Conservation (phyloP, 2,888 invertebrate species). For the Mesopsocus fuscifrons region DNA sequence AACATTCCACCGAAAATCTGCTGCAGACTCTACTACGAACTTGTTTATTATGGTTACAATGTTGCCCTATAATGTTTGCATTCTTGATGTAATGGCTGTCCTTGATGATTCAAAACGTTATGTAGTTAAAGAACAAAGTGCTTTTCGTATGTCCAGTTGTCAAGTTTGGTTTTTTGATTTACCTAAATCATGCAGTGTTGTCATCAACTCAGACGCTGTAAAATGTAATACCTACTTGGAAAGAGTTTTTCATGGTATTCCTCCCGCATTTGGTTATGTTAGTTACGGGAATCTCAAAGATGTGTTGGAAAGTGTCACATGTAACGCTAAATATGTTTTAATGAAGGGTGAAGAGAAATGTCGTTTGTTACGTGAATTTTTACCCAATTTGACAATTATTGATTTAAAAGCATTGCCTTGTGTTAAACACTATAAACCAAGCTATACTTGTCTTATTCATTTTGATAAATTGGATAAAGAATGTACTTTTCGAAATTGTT, state of each 20-base stretch:
- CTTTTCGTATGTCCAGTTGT: neutral
- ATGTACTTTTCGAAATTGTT: neutral
- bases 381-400: neutral
- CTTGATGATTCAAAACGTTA: neutral
- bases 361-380: neutral
- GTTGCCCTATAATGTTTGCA: neutral
- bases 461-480: neutral
- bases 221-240: neutral
- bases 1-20: no score
- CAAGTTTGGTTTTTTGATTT: neutral
- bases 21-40: neutral
- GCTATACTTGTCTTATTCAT: neutral
- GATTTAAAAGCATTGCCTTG: neutral
- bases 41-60: neutral
- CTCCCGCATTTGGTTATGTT: neutral
- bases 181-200: neutral
- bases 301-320: neutral
- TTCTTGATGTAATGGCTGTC: neutral
- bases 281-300: neutral
- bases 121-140: neutral
- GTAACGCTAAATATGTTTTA: neutral
- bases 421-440: neutral
- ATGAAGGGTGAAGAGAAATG: neutral
- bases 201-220: neutral
- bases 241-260: neutral